Conservation (phyloP, 2,888 invertebrate species). For the Allacma fusca region DNA sequence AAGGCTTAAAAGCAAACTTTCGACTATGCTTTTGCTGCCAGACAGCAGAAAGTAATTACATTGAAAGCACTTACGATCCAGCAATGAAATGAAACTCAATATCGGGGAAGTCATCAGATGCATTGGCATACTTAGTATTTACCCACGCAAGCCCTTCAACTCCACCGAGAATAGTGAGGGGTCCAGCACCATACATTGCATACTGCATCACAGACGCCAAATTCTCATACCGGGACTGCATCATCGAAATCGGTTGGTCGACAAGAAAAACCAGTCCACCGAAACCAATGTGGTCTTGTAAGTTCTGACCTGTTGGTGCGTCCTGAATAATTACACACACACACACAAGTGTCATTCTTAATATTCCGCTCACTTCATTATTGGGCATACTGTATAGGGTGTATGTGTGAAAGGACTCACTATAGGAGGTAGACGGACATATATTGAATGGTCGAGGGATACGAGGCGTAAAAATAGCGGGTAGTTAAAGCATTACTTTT, state of each 20-base stretch:
- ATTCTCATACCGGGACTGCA: constrained; percentile 80
- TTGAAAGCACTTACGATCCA: constrained; percentile 81
- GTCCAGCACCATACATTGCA: constrained; percentile 82
- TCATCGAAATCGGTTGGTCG: constrained; percentile 79
- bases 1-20: too few species aligned
- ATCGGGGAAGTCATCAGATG: constrained; percentile 83
- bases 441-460: too few species aligned
- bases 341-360: too few species aligned
- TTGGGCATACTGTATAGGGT: too few species aligned
- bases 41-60: too few species aligned
- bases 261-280: constrained; percentile 85
- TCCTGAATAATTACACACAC: constrained; percentile 72
- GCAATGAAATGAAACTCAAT: constrained; percentile 87
- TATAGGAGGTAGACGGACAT: too few species aligned
- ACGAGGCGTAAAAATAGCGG: too few species aligned
- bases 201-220: constrained; percentile 80
- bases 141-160: constrained; percentile 90
- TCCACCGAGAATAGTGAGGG: constrained; percentile 85
- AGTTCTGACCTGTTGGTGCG: constrained; percentile 81
- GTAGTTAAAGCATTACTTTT: too few species aligned
- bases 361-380: too few species aligned
- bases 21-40: too few species aligned
- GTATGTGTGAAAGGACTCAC: too few species aligned
- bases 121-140: constrained; percentile 84
- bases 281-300: constrained; percentile 88